These are phyloP conservation scores for Syrrhaptes paradoxus DNA, from an alignment of 2,113 vertebrate species.

Conservation along the genomic window DNA sequence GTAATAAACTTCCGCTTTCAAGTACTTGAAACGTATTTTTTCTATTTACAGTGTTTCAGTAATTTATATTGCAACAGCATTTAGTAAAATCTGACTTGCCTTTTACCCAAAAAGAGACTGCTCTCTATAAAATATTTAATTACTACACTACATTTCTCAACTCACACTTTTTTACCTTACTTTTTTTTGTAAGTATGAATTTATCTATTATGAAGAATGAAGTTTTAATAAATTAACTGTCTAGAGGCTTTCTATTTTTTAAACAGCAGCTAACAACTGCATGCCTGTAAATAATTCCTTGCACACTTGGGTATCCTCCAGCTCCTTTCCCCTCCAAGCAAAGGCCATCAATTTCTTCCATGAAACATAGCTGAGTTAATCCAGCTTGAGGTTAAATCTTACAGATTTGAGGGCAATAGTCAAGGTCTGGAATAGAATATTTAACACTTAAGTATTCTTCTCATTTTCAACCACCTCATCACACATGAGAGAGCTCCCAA, in stretches of 20 bases:
- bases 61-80: not conserved
- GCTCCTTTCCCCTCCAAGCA: not conserved
- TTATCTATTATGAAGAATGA: not conserved
- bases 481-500: not conserved
- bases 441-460: not conserved
- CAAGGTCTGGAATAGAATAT: not conserved
- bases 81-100: not conserved
- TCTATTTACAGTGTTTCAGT: not conserved
- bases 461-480: not conserved
- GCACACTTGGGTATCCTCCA: not conserved
- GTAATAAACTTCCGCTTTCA: not conserved
- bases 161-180: not conserved
- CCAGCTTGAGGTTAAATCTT: not conserved
- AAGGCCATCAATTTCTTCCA: not conserved
- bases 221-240: not conserved
- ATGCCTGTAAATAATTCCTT: not conserved
- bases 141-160: not conserved
- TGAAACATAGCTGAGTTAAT: not conserved
- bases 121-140: not conserved
- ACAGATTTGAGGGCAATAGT: not conserved
- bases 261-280: not conserved
- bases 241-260: not conserved
- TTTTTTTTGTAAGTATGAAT: not conserved
- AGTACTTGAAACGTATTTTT: not conserved
- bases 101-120: not conserved